phyloP scores from a whole-genome alignment of 2,888 invertebrate genomes.

The Sipha maydis region DNA sequence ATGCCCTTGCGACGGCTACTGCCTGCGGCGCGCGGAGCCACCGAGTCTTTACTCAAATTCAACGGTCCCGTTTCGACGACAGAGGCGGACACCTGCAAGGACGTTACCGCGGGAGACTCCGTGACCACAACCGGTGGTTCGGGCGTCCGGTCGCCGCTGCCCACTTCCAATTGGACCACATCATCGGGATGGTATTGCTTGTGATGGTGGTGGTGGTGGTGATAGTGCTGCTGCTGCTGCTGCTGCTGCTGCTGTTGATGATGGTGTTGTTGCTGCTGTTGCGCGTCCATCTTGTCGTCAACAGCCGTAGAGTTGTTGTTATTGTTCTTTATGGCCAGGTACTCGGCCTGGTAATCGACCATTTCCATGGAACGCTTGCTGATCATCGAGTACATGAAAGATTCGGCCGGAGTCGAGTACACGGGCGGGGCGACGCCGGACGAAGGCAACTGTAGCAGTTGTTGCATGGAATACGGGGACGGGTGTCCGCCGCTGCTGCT shows the following conservation, averaged over 20 bases:
- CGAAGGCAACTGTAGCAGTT: conserved; percentile 43
- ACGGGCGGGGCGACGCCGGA: not conserved
- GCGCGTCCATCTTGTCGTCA: conserved; percentile 57
- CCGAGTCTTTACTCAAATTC: conserved; percentile 59
- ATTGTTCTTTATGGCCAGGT: conserved; percentile 64
- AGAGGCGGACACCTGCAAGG: conserved; percentile 69
- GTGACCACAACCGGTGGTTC: conserved; percentile 62
- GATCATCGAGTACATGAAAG: conserved; percentile 59
- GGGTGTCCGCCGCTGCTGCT: conserved; percentile 30
- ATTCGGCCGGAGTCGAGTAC: conserved; percentile 63
- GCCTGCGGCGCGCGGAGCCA: conserved; percentile 52
- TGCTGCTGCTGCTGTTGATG: conserved; percentile 57
- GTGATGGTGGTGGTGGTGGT: conserved; percentile 66
- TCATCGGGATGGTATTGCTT: conserved; percentile 66
- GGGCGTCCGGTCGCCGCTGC: conserved; percentile 31
- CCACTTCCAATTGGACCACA: not conserved
- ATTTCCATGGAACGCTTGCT: conserved; percentile 62
- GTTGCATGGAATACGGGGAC: conserved; percentile 54
- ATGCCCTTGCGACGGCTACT: conserved; percentile 66
- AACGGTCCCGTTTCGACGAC: conserved; percentile 67
- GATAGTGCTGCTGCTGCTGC: conserved; percentile 68
- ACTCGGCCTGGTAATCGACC: conserved; percentile 62
- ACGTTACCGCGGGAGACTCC: not conserved
- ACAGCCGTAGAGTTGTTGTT: conserved; percentile 64
- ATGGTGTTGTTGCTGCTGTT: not conserved